Conservation (phyloP, 2,113 vertebrate species). For the Alosa alosa region DNA sequence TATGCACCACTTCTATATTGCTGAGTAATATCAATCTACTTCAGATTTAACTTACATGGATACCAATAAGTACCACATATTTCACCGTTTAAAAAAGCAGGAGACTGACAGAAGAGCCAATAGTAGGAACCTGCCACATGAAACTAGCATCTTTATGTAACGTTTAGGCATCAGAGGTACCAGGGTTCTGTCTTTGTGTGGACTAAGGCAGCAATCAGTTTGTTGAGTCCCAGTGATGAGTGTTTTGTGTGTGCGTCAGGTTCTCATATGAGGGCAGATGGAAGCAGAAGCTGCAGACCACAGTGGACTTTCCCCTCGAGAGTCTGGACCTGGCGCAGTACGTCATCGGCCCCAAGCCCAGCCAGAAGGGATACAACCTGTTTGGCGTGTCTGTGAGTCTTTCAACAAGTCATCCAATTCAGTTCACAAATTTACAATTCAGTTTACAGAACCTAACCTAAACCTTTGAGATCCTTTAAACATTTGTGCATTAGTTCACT, state of each 20-base stretch:
- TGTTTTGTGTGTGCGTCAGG: slow-evolving; percentile 60
- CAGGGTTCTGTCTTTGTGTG: neutral
- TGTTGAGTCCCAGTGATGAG: neutral
- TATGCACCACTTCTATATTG: neutral
- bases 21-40: neutral
- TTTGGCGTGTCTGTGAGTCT: slow-evolving; percentile 93
- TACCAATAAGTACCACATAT: too few species aligned
- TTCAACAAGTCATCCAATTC: neutral
- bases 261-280: slow-evolving; percentile 97
- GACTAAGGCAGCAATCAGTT: neutral
- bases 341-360: slow-evolving; percentile 90
- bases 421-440: too few species aligned
- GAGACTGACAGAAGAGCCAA: too few species aligned
- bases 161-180: neutral
- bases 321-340: slow-evolving; percentile 89
- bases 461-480: neutral
- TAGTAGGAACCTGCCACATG: neutral
- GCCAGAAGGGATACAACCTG: slow-evolving; percentile 87
- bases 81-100: too few species aligned
- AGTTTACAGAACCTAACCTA: neutral
- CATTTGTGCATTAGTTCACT: neutral
- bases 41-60: neutral
- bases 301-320: slow-evolving; percentile 92
- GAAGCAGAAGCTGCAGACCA: slow-evolving; percentile 96
- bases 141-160: neutral